Percentiles rank a stretch among this genome's conserved stretches.
Evolutionary conservation across 2,797 vertebrate species (phyloP).

Genomic region (Calcarius lapponicus): DNA sequence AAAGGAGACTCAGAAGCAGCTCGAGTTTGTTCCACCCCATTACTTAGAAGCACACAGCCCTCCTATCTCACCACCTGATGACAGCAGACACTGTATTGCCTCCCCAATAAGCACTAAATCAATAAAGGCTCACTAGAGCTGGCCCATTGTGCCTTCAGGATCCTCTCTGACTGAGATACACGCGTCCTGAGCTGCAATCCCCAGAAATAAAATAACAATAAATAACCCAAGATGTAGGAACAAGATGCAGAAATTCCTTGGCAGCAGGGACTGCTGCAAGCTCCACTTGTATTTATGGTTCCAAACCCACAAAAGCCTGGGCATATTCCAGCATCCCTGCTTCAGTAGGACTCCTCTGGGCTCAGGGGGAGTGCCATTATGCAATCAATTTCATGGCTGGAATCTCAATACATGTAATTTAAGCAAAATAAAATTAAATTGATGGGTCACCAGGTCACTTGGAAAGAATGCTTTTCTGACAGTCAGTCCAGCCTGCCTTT

Average conservation of each 20-base stretch:
- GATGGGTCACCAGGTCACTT: constrained; percentile 39
- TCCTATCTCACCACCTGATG: constrained; percentile 3
- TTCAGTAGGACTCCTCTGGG: not conserved
- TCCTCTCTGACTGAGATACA: not conserved
- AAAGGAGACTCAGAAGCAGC: constrained; percentile 25
- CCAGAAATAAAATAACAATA: constrained; percentile 40
- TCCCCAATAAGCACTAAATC: constrained; percentile 33
- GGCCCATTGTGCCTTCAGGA: not conserved
- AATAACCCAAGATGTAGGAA: not conserved
- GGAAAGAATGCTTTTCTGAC: constrained; percentile 23
- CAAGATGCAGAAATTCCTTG: constrained; percentile 31
- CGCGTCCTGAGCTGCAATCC: not conserved
- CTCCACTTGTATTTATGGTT: constrained; percentile 19
- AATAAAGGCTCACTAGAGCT: constrained; percentile 2
- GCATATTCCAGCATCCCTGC: constrained; percentile 12
- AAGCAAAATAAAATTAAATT: constrained; percentile 60
- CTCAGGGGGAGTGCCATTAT: constrained; percentile 21
- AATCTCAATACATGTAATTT: constrained; percentile 55
- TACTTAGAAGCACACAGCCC: not conserved
- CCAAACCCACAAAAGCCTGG: constrained; percentile 25
- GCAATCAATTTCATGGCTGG: constrained; percentile 60
- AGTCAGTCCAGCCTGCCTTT: not conserved
- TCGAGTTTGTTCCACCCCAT: constrained; percentile 11
- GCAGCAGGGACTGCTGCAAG: not conserved
- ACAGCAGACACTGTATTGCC: not conserved